Evolutionary conservation across 2,797 vertebrate genomes (phyloP), one percentile per base, ranked within the genome.

Genomic region (Girardinus metallicus): DNA sequence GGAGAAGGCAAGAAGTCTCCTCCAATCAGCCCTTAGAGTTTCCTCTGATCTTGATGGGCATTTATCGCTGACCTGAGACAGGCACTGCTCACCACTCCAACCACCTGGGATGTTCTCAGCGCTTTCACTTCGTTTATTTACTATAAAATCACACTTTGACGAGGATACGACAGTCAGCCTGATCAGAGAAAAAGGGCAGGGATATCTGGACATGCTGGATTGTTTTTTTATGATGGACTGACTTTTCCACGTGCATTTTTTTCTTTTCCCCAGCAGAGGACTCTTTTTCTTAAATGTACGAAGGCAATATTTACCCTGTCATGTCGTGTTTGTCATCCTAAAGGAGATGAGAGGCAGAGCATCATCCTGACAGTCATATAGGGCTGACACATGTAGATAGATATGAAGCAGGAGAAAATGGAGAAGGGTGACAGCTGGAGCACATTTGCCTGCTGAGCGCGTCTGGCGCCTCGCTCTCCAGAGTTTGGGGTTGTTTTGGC

Each of bases 1-100:
- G 85, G 82, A 90, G 87, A 90, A 90, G 90, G 89, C 86, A 80
- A 87, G 93, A 88, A 92, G 87, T 89, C 83, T 91, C 92, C 87
- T 93, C 93, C 94, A 94, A 94, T 94, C 93, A 93, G 90, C 85
- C 82, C 75, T 87, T 80, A 86, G 90, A 89, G 86, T 88, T 90
- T 90, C 66, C 80, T 84, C 88, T 90, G 85, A 81, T 92, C 85
- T 87, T 77, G 87, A 78, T 66, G 87, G 86, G 85, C 92, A 94
- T 94, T 92, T 89, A 93, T 94, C 88, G 85, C 87, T 91, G 91
- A 89, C 89, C 90, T 76, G 91, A 93, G 89, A 91, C 83, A 76
- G 71, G 73, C 77, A 7, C 91, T 78, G 81, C 87, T 85, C 89
- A 83, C 73, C 85, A 86, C 83, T 75, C 62, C 43, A 79, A 57